Percentiles rank a stretch among this genome's conserved stretches.
Conservation (phyloP, 2,797 vertebrate genomes). For the Arctocebus calabarensis region DNA sequence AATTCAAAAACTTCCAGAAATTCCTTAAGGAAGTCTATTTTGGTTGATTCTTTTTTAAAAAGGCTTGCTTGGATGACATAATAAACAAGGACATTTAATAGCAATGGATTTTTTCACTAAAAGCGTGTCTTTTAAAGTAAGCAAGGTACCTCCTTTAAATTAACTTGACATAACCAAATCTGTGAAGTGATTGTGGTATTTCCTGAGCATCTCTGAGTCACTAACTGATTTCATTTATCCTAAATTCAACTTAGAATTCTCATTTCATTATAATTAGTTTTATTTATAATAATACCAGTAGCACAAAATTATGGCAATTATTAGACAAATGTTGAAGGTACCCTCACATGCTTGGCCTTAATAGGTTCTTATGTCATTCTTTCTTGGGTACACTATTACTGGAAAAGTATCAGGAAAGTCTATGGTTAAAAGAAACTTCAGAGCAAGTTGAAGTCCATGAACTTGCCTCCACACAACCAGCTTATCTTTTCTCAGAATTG, state of each 20-base stretch:
- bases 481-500: not conserved
- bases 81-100: not conserved
- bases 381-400: rapidly evolving
- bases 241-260: not conserved
- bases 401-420: not conserved
- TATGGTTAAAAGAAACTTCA: not conserved
- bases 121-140: not conserved
- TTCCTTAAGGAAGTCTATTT: not conserved
- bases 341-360: not conserved
- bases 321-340: not conserved
- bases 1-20: not conserved
- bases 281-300: not conserved
- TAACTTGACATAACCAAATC: not conserved
- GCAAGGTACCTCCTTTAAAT: not conserved
- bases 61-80: not conserved
- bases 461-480: not conserved
- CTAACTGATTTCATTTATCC: not conserved
- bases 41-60: not conserved
- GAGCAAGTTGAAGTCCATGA: not conserved
- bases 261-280: not conserved
- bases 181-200: slow-evolving; percentile 36
- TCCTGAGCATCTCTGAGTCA: not conserved
- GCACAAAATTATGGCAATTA: not conserved
- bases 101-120: not conserved
- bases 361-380: not conserved